Percentiles rank a stretch among this genome's conserved stretches.
These are phyloP conservation scores for Grantiella picta DNA, from an alignment of 2,113 vertebrate species.

Conservation along the genomic window DNA sequence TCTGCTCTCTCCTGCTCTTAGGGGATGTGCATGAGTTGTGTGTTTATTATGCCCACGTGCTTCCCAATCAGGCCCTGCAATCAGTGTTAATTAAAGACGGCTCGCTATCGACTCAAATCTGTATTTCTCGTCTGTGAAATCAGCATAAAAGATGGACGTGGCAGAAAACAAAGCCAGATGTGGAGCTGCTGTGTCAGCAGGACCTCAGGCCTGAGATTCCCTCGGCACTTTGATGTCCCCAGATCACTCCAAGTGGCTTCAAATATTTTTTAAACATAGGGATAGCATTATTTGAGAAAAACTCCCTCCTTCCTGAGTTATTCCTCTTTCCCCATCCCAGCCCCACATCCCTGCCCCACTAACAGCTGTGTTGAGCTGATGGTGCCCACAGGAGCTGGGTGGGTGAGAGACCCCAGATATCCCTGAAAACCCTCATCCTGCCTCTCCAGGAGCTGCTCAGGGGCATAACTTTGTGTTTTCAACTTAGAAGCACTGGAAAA, in stretches of 20 bases:
- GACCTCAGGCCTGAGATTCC: background rate
- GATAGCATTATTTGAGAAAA: background rate
- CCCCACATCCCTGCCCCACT: background rate
- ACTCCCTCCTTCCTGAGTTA: background rate
- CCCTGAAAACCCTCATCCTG: background rate
- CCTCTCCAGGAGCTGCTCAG: background rate
- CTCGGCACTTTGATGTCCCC: background rate
- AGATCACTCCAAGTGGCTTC: background rate
- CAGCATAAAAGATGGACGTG: rapidly evolving
- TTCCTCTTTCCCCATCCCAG: background rate
- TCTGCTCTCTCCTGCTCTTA: background rate
- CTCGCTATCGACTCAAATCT: rapidly evolving
- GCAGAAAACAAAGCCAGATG: background rate
- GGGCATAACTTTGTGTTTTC: background rate
- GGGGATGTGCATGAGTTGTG: background rate
- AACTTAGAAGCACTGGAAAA: background rate
- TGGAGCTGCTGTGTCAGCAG: background rate
- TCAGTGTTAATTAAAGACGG: background rate
- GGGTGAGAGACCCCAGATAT: background rate
- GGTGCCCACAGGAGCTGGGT: background rate
- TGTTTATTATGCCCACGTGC: background rate
- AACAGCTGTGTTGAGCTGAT: background rate
- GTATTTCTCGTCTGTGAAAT: background rate
- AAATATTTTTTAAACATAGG: background rate
- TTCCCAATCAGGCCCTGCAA: background rate